Conservation (phyloP, 2,888 invertebrate species). For the Ptychoptera albimana region DNA sequence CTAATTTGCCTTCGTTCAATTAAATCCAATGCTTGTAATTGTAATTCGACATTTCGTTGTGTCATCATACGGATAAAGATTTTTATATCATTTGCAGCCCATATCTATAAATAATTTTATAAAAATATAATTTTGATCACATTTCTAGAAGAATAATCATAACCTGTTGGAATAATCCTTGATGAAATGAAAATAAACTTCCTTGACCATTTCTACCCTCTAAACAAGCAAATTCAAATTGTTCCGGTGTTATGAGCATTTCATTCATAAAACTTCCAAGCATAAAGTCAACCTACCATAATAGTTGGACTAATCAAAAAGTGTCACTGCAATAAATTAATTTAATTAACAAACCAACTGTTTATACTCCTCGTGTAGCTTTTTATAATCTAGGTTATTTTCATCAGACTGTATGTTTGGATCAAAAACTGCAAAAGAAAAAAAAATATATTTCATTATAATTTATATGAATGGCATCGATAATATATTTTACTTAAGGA, state of each 20-base stretch:
- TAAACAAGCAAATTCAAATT: constrained; percentile 68
- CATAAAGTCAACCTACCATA: constrained; percentile 83
- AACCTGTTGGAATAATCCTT: constrained; percentile 41
- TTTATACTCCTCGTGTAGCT: constrained; percentile 73
- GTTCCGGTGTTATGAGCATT: constrained; percentile 72
- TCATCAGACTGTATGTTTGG: constrained; percentile 50
- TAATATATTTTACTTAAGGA: constrained; percentile 55
- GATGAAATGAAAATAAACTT: constrained; percentile 41
- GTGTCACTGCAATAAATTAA: not conserved
- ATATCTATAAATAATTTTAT: constrained; percentile 35
- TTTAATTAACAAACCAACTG: constrained; percentile 46
- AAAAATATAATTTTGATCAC: constrained; percentile 44
- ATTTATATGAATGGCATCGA: constrained; percentile 3
- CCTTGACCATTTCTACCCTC: constrained; percentile 30
- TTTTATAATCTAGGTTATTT: constrained; percentile 51
- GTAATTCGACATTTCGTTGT: constrained; percentile 79
- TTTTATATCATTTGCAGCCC: constrained; percentile 84
- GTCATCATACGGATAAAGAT: constrained; percentile 88
- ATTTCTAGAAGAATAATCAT: constrained; percentile 1
- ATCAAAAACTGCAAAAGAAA: constrained; percentile 56
- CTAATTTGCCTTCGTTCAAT: constrained; percentile 59
- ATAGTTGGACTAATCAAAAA: not conserved
- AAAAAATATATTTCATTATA: constrained; percentile 3
- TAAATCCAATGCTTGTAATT: constrained; percentile 72
- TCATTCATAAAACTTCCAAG: constrained; percentile 87